Evolutionary conservation across 2,113 vertebrate genomes (phyloP), one percentile per base, ranked within the genome.

Genomic region (Daubentonia madagascariensis): DNA sequence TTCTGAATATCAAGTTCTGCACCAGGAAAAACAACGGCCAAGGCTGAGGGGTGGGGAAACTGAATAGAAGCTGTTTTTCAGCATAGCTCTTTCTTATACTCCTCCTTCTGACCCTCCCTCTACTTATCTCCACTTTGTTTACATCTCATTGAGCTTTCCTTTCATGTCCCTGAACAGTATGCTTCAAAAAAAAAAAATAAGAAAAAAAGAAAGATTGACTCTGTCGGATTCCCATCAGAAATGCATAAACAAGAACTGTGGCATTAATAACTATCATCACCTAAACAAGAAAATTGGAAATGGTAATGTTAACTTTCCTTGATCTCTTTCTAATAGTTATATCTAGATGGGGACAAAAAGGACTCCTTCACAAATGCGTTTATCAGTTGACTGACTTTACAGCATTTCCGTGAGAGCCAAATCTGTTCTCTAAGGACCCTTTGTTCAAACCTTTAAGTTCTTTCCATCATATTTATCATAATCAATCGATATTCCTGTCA

Each of bases 211-310:
- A 89, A 91, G 11, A 84, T 78, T 91, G 54, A 18, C 35, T 20
- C 43, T 95, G 35, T 88, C 57, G 94, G 10, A 98, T 81, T 94
- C 90, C 73, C 54, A 92, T 78, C 32, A 85, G 45, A 96, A 95
- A 96, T 59, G 90, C 68, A 83, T 97, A 75, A 89, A 73, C 23
- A 91, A 98, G 75, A 70, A 86, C 13, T 20, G 0, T 35, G 73
- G 2, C 96, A 93, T 97, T 98, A 97, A 93, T 83, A 76, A 1
- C 11, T 88, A 76, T 89, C 80, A 97, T 97, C 80, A 93, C 68
- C 20, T 93, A 78, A 85, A 94, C 32, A 94, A 98, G 72, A 84
- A 97, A 89, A 57, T 68, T 54, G 97, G 45, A 81, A 95, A 96
- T 70, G 52, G 22, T 92, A 80, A 57, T 94, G 35, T 86, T 86